Percentiles rank a stretch among this genome's conserved stretches.
phyloP scores from a whole-genome alignment of 2,113 vertebrate genomes.

The Amphiprion ocellaris region DNA sequence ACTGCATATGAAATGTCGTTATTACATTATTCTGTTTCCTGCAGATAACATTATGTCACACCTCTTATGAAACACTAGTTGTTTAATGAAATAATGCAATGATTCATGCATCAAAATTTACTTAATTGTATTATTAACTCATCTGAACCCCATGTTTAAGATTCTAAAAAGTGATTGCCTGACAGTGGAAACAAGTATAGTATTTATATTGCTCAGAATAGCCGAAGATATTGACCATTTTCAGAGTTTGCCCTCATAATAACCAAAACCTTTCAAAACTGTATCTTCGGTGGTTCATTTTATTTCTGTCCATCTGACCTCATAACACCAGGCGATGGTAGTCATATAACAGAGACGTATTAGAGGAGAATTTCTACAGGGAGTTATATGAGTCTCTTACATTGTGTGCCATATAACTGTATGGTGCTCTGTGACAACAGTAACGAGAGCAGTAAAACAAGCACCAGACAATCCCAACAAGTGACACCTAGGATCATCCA shows the following conservation, averaged over 20 bases:
- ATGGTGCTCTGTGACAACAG: neutral
- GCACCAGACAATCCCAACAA: neutral
- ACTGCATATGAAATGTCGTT: conserved; percentile 6
- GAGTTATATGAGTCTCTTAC: conserved; percentile 8
- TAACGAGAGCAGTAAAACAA: conserved; percentile 28
- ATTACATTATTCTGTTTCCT: neutral
- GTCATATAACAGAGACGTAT: neutral
- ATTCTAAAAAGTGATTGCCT: neutral
- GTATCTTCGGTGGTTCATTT: conserved; percentile 3
- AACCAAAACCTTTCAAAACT: neutral
- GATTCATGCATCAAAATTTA: neutral
- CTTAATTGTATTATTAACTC: neutral
- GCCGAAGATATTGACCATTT: neutral
- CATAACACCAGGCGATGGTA: neutral
- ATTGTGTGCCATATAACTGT: neutral
- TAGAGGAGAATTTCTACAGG: conserved; percentile 5
- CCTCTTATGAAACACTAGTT: conserved; percentile 1
- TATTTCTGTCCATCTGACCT: conserved; percentile 35
- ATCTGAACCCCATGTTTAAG: neutral
- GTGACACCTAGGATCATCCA: conserved; percentile 10
- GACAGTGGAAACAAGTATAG: neutral
- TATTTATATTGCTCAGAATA: neutral
- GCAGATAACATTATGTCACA: neutral
- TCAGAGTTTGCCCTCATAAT: neutral
- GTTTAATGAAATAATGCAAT: conserved; percentile 1